Evolutionary conservation across 2,888 invertebrate genomes (phyloP).

Genomic region (Brenthis hecate): DNA sequence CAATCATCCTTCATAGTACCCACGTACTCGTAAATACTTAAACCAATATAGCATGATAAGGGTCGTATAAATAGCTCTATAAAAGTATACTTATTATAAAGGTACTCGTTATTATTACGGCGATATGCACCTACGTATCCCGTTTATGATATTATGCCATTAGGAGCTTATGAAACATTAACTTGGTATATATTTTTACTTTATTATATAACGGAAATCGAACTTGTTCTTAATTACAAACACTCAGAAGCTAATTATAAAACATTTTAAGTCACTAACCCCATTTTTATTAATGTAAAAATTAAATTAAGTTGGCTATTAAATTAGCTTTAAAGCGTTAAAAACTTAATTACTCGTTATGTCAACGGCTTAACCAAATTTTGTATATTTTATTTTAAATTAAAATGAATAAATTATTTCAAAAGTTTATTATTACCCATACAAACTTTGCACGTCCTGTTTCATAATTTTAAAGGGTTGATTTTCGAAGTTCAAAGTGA

Average conservation of each 20-base stretch:
- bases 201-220: not conserved
- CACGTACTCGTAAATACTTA: slow-evolving; percentile 14
- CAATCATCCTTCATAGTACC: not conserved
- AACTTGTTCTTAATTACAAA: slow-evolving; percentile 13
- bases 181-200: slow-evolving; percentile 1
- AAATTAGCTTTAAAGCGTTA: no score
- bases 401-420: no score
- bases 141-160: slow-evolving; percentile 24
- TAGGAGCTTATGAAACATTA: slow-evolving; percentile 8
- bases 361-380: no score
- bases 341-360: no score
- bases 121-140: slow-evolving; percentile 31
- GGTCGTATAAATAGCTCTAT: slow-evolving; percentile 29
- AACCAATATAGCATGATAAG: slow-evolving; percentile 33
- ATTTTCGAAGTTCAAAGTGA: no score
- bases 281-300: not conserved
- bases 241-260: not conserved
- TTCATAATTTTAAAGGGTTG: no score
- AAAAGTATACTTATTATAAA: slow-evolving; percentile 35
- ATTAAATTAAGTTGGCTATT: no score
- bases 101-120: slow-evolving; percentile 25
- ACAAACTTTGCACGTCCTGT: no score
- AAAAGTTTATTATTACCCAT: no score
- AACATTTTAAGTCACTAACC: slow-evolving; percentile 1
- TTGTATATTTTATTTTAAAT: no score